These are phyloP conservation scores for Pavo muticus DNA, from an alignment of 2,113 vertebrate species.

Conservation along the genomic window DNA sequence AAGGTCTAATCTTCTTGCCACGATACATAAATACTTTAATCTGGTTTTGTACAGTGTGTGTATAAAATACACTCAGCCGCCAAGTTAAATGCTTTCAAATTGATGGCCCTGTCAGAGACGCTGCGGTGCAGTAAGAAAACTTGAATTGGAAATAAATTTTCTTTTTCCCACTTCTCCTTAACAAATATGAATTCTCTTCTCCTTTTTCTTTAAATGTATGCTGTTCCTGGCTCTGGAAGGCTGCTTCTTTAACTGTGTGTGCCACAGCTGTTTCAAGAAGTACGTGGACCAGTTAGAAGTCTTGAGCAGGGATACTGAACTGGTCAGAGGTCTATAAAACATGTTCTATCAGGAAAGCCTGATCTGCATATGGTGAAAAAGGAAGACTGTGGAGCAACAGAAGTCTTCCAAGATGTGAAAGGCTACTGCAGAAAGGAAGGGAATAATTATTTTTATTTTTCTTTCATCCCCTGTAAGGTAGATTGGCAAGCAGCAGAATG, in stretches of 20 bases:
- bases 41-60: neutral
- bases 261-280: neutral
- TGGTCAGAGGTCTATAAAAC: neutral
- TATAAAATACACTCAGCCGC: slow-evolving; percentile 5
- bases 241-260: neutral
- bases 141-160: slow-evolving; percentile 21
- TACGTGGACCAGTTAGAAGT: neutral
- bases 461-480: neutral
- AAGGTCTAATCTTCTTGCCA: slow-evolving; percentile 53
- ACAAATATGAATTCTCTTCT: neutral
- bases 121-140: neutral
- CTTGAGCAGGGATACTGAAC: neutral
- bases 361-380: neutral
- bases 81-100: slow-evolving; percentile 32
- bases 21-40: slow-evolving; percentile 58
- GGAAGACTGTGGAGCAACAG: neutral
- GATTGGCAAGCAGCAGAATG: neutral
- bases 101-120: slow-evolving; percentile 17
- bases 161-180: neutral
- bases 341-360: neutral
- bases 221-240: neutral
- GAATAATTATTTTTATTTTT: neutral
- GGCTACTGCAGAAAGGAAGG: neutral
- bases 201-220: neutral
- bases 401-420: neutral